These are phyloP conservation scores for Scomber colias DNA, from an alignment of 2,113 vertebrate species.

Conservation along the genomic window DNA sequence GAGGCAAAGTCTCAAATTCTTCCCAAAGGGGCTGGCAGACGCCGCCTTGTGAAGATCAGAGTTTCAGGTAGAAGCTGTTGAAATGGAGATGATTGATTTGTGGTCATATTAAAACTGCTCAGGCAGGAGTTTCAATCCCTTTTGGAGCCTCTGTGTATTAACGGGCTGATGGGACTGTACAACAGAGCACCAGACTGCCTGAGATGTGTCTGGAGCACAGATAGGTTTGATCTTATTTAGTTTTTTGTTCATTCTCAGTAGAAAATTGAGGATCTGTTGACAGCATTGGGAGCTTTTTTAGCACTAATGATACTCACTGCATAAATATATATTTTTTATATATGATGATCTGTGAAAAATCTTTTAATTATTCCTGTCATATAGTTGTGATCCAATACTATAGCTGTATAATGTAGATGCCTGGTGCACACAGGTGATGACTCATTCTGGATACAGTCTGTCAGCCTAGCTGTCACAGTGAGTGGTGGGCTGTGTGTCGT, in stretches of 20 bases:
- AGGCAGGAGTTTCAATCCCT: constrained; percentile 7
- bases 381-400: not conserved
- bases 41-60: not conserved
- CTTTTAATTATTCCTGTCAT: too few relatives aligned
- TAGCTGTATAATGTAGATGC: not conserved
- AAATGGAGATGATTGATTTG: constrained; percentile 43
- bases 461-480: constrained; percentile 23
- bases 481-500: not conserved
- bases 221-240: not conserved
- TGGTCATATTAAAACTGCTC: constrained; percentile 22
- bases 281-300: not conserved
- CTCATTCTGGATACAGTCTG: constrained; percentile 37
- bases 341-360: not conserved
- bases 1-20: not conserved
- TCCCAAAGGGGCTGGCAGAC: not conserved
- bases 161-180: not conserved
- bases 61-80: not conserved
- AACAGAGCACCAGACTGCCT: not conserved
- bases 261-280: not conserved
- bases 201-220: not conserved
- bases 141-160: not conserved
- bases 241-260: not conserved
- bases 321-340: too few relatives aligned
- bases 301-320: not conserved
- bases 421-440: constrained; percentile 1